Evolutionary conservation across 2,797 vertebrate species (phyloP).

Genomic region (Mormyrops attenuatus): DNA sequence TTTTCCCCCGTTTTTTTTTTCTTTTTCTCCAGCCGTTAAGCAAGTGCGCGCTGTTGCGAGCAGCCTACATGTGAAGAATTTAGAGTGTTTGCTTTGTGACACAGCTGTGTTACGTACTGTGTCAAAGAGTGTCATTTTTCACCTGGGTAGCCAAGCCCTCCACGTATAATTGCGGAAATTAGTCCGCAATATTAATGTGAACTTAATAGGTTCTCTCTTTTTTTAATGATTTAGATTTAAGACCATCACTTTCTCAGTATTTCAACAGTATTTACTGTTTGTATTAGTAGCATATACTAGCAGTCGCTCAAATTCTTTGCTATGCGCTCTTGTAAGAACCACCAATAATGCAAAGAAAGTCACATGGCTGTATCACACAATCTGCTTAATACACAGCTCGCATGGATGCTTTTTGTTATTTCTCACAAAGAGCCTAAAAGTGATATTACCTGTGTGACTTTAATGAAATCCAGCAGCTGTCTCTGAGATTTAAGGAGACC

Average conservation of each 20-base stretch:
- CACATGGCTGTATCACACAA: background rate
- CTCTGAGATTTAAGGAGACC: slow-evolving; percentile 12
- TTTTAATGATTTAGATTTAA: background rate
- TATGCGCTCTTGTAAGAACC: too few relatives aligned
- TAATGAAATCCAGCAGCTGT: slow-evolving; percentile 25
- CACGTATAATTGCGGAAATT: background rate
- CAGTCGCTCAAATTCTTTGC: background rate
- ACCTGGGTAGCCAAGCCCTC: background rate
- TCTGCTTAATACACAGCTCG: background rate
- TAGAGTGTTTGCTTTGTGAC: background rate
- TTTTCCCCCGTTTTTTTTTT: background rate
- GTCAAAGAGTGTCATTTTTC: background rate
- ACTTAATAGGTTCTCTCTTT: background rate
- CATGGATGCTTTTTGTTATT: background rate
- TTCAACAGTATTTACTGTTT: background rate
- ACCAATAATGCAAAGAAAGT: background rate
- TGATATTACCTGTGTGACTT: slow-evolving; percentile 22
- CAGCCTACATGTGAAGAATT: background rate
- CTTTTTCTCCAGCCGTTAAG: background rate
- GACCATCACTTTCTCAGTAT: background rate
- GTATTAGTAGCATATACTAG: background rate
- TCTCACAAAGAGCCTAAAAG: slow-evolving; percentile 5
- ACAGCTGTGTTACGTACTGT: background rate
- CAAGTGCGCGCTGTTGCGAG: background rate
- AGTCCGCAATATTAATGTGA: background rate